A percentile compares a stretch with the other conserved stretches of the same genome.
Evolutionary conservation across 2,888 invertebrate genomes (phyloP).

Genomic region (Meghimatium bilineatum): DNA sequence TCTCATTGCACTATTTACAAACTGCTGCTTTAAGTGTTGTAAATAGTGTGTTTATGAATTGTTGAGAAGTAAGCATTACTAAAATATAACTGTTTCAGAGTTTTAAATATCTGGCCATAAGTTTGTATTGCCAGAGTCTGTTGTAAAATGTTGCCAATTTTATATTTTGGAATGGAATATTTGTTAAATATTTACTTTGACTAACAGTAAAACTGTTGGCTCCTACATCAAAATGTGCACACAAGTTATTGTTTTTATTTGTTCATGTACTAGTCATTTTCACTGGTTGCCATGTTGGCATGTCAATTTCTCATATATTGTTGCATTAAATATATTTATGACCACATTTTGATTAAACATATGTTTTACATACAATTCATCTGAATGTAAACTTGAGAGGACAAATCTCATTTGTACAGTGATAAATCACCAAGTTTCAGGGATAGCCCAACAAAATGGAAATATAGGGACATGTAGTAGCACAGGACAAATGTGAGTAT

Average conservation of each 20-base stretch:
- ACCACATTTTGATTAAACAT: neutral
- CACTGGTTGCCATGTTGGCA: neutral
- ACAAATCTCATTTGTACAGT: conserved; percentile 24
- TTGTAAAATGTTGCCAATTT: neutral
- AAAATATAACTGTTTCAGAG: conserved; percentile 2
- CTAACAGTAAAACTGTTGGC: neutral
- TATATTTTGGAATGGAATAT: neutral
- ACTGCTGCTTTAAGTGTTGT: conserved; percentile 3
- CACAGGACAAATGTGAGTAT: no score
- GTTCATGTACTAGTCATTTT: neutral
- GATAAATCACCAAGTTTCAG: neutral
- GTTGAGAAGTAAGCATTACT: conserved; percentile 8
- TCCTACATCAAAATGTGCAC: neutral
- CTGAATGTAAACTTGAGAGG: neutral
- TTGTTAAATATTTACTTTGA: neutral
- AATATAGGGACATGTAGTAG: no score
- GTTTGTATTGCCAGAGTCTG: neutral
- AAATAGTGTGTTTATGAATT: neutral
- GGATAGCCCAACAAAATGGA: no score
- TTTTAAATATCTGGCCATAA: neutral
- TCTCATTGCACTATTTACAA: neutral
- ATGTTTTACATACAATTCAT: neutral
- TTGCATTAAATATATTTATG: neutral
- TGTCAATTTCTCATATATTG: neutral
- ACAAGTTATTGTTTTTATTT: neutral